phyloP scores from a whole-genome alignment of 2,797 vertebrate species.

The Bucorvus abyssinicus region DNA sequence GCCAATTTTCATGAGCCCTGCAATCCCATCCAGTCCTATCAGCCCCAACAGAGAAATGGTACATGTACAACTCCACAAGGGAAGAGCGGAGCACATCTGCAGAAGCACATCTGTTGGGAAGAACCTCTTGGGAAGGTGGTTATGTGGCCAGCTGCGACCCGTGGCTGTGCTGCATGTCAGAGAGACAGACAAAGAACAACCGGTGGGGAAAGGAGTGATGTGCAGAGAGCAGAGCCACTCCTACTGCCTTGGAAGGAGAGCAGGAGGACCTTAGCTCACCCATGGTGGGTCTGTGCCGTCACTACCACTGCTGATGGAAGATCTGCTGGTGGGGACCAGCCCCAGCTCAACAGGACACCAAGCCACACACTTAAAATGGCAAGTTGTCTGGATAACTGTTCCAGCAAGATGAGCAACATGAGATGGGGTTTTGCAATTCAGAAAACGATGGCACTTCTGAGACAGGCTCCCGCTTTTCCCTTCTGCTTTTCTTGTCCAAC shows the following conservation, averaged over 20 bases:
- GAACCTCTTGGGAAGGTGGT: background rate
- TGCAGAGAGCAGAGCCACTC: background rate
- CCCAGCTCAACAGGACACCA: fast-evolving
- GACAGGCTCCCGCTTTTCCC: background rate
- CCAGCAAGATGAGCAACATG: fast-evolving
- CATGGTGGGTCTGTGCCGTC: background rate
- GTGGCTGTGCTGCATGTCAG: background rate
- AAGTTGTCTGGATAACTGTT: background rate
- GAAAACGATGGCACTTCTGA: background rate
- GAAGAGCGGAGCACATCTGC: background rate
- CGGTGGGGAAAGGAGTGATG: fast-evolving
- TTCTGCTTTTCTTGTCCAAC: slow-evolving; percentile 51
- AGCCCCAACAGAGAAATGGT: background rate
- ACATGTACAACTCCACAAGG: background rate
- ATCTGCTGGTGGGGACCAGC: background rate
- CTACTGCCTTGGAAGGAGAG: background rate
- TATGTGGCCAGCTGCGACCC: background rate
- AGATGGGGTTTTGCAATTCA: slow-evolving; percentile 43
- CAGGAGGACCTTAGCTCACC: background rate
- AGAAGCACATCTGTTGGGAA: background rate
- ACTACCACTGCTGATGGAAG: background rate
- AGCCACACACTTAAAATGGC: fast-evolving
- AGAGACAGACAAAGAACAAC: background rate
- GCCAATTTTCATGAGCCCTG: background rate
- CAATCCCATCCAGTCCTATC: background rate